These are phyloP conservation scores for Andrena haemorrhoa DNA, from an alignment of 2,888 invertebrate species.

Conservation along the genomic window DNA sequence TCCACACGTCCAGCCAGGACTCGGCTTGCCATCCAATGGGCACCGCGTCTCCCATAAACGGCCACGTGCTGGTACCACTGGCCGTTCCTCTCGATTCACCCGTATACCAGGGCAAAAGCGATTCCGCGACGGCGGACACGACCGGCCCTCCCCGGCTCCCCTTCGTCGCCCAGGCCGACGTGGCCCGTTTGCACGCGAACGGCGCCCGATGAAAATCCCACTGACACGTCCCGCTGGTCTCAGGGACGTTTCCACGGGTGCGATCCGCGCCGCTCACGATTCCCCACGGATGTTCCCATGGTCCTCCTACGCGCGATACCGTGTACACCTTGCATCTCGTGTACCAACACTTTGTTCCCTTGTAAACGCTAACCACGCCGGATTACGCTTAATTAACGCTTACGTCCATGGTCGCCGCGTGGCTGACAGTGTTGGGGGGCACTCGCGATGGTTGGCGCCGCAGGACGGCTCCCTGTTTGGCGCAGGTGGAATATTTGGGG, in stretches of 20 bases:
- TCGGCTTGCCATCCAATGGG: conserved; percentile 68
- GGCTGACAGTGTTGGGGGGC: too few species aligned
- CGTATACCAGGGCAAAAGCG: conserved; percentile 28
- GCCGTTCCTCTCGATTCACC: conserved; percentile 55
- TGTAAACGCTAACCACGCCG: background rate
- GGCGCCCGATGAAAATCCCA: conserved; percentile 38
- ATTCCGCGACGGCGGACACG: conserved; percentile 51
- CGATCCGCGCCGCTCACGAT: background rate
- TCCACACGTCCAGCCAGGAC: conserved; percentile 65
- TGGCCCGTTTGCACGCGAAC: conserved; percentile 39
- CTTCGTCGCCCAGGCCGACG: background rate
- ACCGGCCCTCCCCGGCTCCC: conserved; percentile 43
- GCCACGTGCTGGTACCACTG: conserved; percentile 71
- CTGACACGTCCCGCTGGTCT: background rate
- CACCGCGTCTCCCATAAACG: conserved; percentile 77
- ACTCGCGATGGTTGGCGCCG: too few species aligned
- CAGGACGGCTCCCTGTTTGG: too few species aligned
- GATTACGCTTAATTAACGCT: conserved; percentile 34
- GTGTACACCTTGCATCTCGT: background rate
- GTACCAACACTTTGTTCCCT: conserved; percentile 12
- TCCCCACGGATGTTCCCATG: conserved; percentile 56
- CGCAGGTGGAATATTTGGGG: too few species aligned
- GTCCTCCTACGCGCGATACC: conserved; percentile 33
- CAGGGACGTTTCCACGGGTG: conserved; percentile 63
- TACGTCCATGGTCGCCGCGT: background rate